Evolutionary conservation across 2,888 invertebrate species (phyloP).

Genomic region (Nymphalis urticae): DNA sequence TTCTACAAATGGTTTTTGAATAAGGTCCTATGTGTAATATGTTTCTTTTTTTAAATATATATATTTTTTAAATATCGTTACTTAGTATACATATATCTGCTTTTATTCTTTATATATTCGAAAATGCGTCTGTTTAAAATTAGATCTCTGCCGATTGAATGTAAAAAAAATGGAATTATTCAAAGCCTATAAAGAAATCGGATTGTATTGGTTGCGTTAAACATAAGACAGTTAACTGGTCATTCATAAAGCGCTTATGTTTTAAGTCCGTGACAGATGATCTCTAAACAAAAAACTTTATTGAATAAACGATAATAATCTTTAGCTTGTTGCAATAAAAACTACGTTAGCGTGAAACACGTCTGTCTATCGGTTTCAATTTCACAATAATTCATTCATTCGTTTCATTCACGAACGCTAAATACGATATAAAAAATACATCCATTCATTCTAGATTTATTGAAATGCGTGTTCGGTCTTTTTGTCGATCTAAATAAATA

Average conservation of each 20-base stretch:
- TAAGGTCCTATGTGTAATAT: neutral
- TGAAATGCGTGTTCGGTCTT: conserved; percentile 35
- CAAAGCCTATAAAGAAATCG: too few species aligned
- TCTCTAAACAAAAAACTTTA: neutral
- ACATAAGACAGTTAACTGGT: neutral
- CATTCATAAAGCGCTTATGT: neutral
- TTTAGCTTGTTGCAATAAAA: neutral
- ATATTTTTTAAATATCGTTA: too few species aligned
- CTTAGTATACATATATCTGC: too few species aligned
- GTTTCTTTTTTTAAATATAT: neutral
- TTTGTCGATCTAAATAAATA: conserved; percentile 26
- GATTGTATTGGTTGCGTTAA: too few species aligned
- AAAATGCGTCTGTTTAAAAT: too few species aligned
- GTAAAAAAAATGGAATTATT: too few species aligned
- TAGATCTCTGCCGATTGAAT: too few species aligned
- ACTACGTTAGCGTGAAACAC: conserved; percentile 16
- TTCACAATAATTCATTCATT: conserved; percentile 37
- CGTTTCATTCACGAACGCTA: conserved; percentile 39
- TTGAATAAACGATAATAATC: neutral
- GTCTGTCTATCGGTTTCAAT: conserved; percentile 39
- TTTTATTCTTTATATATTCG: too few species aligned
- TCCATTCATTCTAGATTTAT: conserved; percentile 39
- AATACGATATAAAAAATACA: conserved; percentile 37
- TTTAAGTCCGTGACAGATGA: conserved; percentile 2
- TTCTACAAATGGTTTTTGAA: neutral